phyloP scores from a whole-genome alignment of 2,113 vertebrate genomes.

The Megaptera novaeangliae region DNA sequence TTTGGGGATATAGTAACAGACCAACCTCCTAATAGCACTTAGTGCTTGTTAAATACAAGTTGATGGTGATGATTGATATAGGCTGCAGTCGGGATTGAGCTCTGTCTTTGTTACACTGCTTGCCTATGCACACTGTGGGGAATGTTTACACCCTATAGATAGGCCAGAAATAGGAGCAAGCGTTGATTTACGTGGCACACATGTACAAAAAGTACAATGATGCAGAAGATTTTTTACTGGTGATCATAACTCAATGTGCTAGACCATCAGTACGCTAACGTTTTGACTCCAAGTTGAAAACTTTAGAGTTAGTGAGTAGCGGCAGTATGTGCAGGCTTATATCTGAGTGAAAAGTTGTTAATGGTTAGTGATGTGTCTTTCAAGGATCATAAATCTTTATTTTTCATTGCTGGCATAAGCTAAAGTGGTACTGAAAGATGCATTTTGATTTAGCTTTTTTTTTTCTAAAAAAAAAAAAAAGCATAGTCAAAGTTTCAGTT shows the following conservation, averaged over 20 bases:
- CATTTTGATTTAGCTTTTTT: not conserved
- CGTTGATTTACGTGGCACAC: not conserved
- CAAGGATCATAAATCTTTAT: not conserved
- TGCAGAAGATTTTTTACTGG: not conserved
- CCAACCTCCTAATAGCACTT: not conserved
- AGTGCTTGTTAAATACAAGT: not conserved
- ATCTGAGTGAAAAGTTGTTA: not conserved
- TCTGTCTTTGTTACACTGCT: not conserved
- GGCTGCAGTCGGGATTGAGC: not conserved
- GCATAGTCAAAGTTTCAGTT: not conserved
- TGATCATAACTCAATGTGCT: not conserved
- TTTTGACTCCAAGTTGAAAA: not conserved
- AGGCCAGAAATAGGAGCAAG: not conserved
- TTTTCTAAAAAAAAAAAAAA: not conserved
- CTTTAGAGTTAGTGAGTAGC: not conserved
- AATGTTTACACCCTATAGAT: not conserved
- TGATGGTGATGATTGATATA: not conserved
- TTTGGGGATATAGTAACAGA: not conserved
- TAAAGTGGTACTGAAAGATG: not conserved
- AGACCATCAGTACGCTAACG: not conserved
- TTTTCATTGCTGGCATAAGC: not conserved
- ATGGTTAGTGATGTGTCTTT: not conserved
- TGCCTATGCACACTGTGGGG: not conserved
- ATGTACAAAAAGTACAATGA: not conserved
- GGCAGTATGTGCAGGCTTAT: not conserved